Percentiles rank a stretch among this genome's conserved stretches.
These are phyloP conservation scores for Anoplolepis gracilipes DNA, from an alignment of 1,140 invertebrate genomes.

Conservation along the genomic window DNA sequence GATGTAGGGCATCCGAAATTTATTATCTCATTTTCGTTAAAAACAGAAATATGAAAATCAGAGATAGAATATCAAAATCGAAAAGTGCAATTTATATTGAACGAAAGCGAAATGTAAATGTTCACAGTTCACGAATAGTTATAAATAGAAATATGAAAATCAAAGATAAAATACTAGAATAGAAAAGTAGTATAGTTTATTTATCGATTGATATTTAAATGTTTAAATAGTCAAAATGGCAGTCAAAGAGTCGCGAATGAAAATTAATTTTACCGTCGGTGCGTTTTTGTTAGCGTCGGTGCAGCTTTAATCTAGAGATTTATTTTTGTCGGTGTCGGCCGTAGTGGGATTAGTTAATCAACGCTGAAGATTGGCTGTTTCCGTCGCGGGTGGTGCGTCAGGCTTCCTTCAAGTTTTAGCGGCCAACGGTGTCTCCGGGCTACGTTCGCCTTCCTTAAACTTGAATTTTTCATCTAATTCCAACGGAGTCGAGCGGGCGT, in stretches of 20 bases:
- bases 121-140: neutral
- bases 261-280: conserved; percentile 22
- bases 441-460: conserved; percentile 36
- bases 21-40: neutral
- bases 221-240: neutral
- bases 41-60: neutral
- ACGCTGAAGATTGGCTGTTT: conserved; percentile 53
- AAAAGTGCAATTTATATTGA: conserved; percentile 7
- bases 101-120: conserved; percentile 16
- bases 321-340: conserved; percentile 45
- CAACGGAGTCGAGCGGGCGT: conserved; percentile 9
- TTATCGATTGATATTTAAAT: conserved; percentile 22
- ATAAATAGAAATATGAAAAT: neutral
- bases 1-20: neutral
- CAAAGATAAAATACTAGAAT: neutral
- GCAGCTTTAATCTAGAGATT: conserved; percentile 48
- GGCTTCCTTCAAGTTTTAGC: conserved; percentile 48
- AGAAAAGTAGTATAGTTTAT: conserved; percentile 15
- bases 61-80: neutral
- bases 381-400: conserved; percentile 28
- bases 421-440: conserved; percentile 28
- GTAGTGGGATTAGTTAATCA: conserved; percentile 57
- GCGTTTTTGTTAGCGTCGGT: conserved; percentile 14
- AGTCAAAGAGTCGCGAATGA: neutral
- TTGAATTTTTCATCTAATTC: conserved; percentile 72